Base-by-base conservation (phyloP, 2,113 vertebrate genomes). In the Psittacus erithacus region DNA sequence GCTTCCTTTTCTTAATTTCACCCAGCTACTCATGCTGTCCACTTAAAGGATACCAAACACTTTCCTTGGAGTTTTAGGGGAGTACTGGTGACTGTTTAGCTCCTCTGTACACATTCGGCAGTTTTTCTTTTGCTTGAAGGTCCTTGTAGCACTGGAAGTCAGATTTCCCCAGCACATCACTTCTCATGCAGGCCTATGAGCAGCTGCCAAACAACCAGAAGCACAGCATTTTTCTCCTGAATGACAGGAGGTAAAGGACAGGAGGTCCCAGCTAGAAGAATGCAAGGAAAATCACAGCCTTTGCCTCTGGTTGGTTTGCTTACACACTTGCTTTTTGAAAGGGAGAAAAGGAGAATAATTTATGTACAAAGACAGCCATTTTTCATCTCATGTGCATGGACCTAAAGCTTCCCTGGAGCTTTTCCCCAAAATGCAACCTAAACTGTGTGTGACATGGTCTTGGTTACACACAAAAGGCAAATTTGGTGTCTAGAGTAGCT, bases 81-180 rank as follows among this genome's bases (percentile, higher is more conserved):
- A 88, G 29, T 33, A 7, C 1, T 47, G 46, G 27, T 2, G 3
- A 55, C 50, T 7, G 5, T 64, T 93, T 25, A 74, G 55, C 27
- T 70, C 41, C 60, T 77, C 88, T 62, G 46, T 43, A 88, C 16
- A 2, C 38, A 88, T 57, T 88, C 64, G 94, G 89, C 82, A 87
- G 44, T 62, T 86, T 62, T 81, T 41, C 82, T 82, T 88, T 92
- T 76, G 62, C 62, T 85, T 82, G 52, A 78, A 82, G 87, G 81
- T 82, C 81, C 22, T 52, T 82, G 47, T 82, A 14, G 2, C 53
- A 38, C 44, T 87, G 52, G 71, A 92, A 92, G 70, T 95, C 93
- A 87, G 49, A 92, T 97, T 97, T 95, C 82, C 53, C 86, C 52
- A 88, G 74, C 89, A 85, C 90, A 96, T 91, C 49, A 2, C 64